Evolutionary conservation across 2,888 invertebrate genomes (phyloP).

Genomic region (Tetramorium bicarinatum): DNA sequence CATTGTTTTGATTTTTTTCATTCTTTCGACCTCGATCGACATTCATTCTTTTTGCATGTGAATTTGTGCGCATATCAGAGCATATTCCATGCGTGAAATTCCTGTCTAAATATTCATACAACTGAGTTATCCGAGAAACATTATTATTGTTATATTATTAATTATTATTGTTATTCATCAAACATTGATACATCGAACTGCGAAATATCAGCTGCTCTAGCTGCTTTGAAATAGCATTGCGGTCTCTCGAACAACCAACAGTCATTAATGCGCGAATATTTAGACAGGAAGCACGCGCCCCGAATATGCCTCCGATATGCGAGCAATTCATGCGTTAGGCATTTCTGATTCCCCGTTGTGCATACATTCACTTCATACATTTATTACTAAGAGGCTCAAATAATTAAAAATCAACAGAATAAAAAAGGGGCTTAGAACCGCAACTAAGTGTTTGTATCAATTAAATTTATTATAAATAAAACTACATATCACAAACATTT

Average conservation of each 20-base stretch:
- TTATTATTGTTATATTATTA: not conserved
- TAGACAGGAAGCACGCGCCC: not conserved
- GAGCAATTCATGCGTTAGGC: not conserved
- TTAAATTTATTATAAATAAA: no score
- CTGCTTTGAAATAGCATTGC: not conserved
- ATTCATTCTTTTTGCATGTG: not conserved
- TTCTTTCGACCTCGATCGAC: not conserved
- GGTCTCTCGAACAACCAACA: not conserved
- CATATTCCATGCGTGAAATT: not conserved
- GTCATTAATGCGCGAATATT: conserved; percentile 1
- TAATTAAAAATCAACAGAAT: no score
- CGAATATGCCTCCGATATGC: not conserved
- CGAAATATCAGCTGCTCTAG: not conserved
- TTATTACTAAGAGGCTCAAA: no score
- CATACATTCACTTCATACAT: no score
- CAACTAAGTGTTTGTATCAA: no score
- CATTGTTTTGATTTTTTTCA: not conserved
- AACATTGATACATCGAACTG: not conserved
- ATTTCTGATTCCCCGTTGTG: no score
- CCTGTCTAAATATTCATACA: not conserved
- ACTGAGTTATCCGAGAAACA: not conserved
- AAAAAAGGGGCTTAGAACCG: no score
- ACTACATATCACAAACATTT: no score
- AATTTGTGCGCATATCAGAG: not conserved
- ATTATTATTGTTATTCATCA: not conserved